A percentile compares a stretch with the other conserved stretches of the same genome.
Evolutionary conservation across 2,888 invertebrate species (phyloP).

Genomic region (Lithophane leautieri): DNA sequence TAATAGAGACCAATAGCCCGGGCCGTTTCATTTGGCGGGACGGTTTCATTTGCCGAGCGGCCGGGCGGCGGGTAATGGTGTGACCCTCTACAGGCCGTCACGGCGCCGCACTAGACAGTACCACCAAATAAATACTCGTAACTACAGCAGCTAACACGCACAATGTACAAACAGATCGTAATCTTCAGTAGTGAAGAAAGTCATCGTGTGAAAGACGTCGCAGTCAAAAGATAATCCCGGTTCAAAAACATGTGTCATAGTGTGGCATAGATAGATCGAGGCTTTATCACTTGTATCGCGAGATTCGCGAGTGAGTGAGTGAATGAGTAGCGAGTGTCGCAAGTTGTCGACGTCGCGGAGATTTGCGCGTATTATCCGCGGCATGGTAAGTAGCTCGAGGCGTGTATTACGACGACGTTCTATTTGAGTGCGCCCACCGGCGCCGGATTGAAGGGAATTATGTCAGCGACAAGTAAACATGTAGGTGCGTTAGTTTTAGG

Average conservation of each 20-base stretch:
- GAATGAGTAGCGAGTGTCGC: slow-evolving; percentile 4
- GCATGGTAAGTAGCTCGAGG: slow-evolving; percentile 13
- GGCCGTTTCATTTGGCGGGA: slow-evolving; percentile 21
- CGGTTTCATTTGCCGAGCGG: slow-evolving; percentile 37
- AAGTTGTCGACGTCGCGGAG: slow-evolving; percentile 26
- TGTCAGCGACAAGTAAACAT: neutral
- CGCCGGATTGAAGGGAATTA: slow-evolving; percentile 9
- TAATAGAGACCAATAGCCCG: slow-evolving; percentile 54
- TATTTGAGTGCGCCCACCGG: slow-evolving; percentile 16
- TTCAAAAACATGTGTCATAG: slow-evolving; percentile 18
- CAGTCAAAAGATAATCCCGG: slow-evolving; percentile 31
- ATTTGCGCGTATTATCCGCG: slow-evolving; percentile 39
- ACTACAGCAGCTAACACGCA: neutral
- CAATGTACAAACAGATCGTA: neutral
- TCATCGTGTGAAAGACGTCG: neutral
- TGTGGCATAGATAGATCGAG: neutral
- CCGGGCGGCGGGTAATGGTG: slow-evolving; percentile 18
- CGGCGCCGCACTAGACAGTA: slow-evolving; percentile 13
- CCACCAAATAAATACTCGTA: neutral
- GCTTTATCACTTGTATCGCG: slow-evolving; percentile 4
- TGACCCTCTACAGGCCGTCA: slow-evolving; percentile 28
- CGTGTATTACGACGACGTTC: slow-evolving; percentile 5
- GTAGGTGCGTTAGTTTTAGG: neutral
- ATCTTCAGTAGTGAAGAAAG: neutral
- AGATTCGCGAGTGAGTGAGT: neutral